Percentiles rank a stretch among this genome's conserved stretches.
These are phyloP conservation scores for Apomyelois bistriatella DNA, from an alignment of 2,888 invertebrate genomes.

Conservation along the genomic window DNA sequence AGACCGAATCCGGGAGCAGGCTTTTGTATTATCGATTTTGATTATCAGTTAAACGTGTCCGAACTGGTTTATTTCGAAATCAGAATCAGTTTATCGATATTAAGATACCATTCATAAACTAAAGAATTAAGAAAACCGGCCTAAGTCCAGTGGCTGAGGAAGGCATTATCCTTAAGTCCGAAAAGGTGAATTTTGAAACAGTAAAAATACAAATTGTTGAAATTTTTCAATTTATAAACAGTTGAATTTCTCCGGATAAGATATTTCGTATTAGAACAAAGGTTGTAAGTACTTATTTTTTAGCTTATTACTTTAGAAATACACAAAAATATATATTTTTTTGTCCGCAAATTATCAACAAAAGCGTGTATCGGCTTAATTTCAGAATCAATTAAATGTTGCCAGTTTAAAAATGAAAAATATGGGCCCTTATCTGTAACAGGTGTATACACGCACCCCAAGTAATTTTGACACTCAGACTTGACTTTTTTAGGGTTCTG, in stretches of 20 bases:
- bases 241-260: too few species aligned
- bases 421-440: not conserved
- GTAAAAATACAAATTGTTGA: too few species aligned
- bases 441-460: not conserved
- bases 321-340: not conserved
- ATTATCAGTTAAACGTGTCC: not conserved
- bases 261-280: too few species aligned
- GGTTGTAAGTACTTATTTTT: too few species aligned
- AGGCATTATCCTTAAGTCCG: too few species aligned
- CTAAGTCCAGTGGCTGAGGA: too few species aligned
- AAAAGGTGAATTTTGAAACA: too few species aligned
- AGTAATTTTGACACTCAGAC: not conserved
- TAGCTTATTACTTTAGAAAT: too few species aligned
- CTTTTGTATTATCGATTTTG: conserved; percentile 5
- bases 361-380: not conserved
- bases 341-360: not conserved
- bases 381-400: not conserved
- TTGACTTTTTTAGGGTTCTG: not conserved
- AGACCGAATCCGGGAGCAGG: conserved; percentile 6
- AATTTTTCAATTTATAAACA: too few species aligned
- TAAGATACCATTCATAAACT: too few species aligned
- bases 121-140: too few species aligned
- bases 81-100: too few species aligned
- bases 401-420: not conserved
- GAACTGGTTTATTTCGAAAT: not conserved